phyloP scores from a whole-genome alignment of 2,797 vertebrate species.

The Rhynchotus rufescens region DNA sequence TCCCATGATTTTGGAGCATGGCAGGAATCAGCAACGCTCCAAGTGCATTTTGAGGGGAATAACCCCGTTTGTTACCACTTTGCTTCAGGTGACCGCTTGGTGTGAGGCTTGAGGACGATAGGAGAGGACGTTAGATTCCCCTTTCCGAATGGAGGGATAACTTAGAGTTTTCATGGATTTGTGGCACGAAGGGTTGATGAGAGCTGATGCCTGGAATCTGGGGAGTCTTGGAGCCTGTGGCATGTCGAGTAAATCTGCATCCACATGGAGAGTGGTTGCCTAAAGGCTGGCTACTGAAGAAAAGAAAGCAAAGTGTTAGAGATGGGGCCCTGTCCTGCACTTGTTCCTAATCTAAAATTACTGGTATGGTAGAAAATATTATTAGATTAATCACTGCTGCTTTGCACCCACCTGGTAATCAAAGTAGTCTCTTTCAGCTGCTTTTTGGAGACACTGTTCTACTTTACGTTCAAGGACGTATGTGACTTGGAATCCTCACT shows the following conservation, averaged over 20 bases:
- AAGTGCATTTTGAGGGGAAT: not conserved
- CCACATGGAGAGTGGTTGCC: not conserved
- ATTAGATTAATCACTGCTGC: not conserved
- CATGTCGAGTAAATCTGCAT: rapidly evolving
- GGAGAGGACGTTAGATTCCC: not conserved
- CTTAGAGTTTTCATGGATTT: not conserved
- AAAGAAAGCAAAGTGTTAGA: not conserved
- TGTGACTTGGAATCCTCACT: not conserved
- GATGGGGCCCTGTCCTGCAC: not conserved
- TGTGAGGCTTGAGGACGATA: not conserved
- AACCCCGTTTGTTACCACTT: not conserved
- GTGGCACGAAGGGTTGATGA: not conserved
- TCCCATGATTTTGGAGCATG: not conserved
- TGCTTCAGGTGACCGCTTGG: not conserved
- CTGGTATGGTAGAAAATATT: not conserved
- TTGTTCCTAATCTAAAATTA: slow-evolving; percentile 2
- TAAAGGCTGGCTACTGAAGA: slow-evolving; percentile 6
- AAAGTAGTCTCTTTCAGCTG: not conserved
- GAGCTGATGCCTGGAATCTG: not conserved
- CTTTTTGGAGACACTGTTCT: not conserved
- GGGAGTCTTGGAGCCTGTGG: not conserved
- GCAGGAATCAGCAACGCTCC: not conserved
- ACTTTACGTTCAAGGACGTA: not conserved
- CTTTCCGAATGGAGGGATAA: not conserved
- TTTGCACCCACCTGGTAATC: not conserved